Evolutionary conservation across 2,113 vertebrate species (phyloP).

Genomic region (Tympanuchus pallidicinctus): DNA sequence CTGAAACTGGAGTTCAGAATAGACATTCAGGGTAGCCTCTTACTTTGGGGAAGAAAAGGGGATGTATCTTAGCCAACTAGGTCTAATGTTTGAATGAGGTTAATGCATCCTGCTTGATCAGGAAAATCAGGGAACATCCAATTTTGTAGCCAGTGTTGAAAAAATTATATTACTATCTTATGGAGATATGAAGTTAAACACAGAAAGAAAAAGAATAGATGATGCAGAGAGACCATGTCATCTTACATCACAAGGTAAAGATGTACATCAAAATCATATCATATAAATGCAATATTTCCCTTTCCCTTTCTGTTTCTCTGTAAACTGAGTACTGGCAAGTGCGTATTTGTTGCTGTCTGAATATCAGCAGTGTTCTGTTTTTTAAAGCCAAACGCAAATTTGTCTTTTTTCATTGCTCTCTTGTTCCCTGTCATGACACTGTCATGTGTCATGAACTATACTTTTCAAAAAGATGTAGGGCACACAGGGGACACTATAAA

Average conservation of each 20-base stretch:
- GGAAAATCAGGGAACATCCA: not conserved
- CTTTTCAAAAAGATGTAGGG: not conserved
- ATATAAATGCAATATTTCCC: not conserved
- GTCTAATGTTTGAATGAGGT: not conserved
- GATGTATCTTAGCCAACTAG: not conserved
- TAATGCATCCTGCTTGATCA: constrained; percentile 17
- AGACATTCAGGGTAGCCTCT: not conserved
- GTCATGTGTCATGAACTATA: rapidly evolving
- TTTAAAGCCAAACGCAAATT: not conserved
- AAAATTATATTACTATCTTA: not conserved
- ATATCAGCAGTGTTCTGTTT: not conserved
- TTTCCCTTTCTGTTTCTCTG: not conserved
- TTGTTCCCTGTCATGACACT: not conserved
- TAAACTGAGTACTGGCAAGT: not conserved
- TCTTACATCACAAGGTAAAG: constrained; percentile 21
- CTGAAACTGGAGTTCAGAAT: not conserved
- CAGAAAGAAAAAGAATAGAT: not conserved
- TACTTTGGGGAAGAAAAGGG: not conserved
- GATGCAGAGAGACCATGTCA: not conserved
- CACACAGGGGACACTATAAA: not conserved
- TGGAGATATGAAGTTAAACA: not conserved
- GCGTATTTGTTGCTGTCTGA: not conserved
- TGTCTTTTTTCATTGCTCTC: not conserved
- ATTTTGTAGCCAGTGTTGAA: constrained; percentile 19
- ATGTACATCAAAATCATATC: not conserved